A percentile compares a stretch with the other conserved stretches of the same genome.
Conservation (phyloP, 1,140 invertebrate species). For the Aphidius ervi region DNA sequence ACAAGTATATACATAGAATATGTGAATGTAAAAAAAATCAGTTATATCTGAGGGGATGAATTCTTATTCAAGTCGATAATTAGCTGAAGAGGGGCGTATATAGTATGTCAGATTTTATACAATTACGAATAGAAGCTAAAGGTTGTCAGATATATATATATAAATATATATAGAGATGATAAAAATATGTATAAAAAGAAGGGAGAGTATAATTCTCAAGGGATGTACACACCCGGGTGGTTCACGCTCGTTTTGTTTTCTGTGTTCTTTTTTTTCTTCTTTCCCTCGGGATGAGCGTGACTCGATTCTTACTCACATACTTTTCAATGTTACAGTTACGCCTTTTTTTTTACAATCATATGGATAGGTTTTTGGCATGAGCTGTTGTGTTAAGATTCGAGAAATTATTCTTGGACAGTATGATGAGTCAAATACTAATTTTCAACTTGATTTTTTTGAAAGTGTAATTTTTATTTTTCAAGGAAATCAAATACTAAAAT, state of each 20-base stretch:
- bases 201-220: slow-evolving; percentile 29
- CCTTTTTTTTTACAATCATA: background rate
- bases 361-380: too few species aligned
- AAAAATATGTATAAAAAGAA: background rate
- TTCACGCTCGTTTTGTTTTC: slow-evolving; percentile 13
- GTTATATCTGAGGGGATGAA: background rate
- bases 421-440: too few species aligned
- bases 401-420: background rate
- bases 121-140: slow-evolving; percentile 36
- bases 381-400: background rate
- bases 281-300: slow-evolving; percentile 48
- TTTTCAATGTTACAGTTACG: slow-evolving; percentile 11
- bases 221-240: slow-evolving; percentile 42
- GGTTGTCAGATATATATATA: background rate
- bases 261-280: slow-evolving; percentile 10
- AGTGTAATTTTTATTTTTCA: too few species aligned
- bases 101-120: slow-evolving; percentile 48
- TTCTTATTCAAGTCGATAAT: slow-evolving; percentile 26
- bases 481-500: too few species aligned
- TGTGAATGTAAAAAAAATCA: slow-evolving; percentile 5
- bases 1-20: background rate
- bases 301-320: slow-evolving; percentile 28
- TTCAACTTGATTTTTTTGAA: too few species aligned
- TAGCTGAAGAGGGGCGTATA: slow-evolving; percentile 25
- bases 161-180: slow-evolving; percentile 3